A percentile compares a stretch with the other conserved stretches of the same genome.
These are phyloP conservation scores for Menura novaehollandiae DNA, from an alignment of 2,113 vertebrate species.

Conservation along the genomic window DNA sequence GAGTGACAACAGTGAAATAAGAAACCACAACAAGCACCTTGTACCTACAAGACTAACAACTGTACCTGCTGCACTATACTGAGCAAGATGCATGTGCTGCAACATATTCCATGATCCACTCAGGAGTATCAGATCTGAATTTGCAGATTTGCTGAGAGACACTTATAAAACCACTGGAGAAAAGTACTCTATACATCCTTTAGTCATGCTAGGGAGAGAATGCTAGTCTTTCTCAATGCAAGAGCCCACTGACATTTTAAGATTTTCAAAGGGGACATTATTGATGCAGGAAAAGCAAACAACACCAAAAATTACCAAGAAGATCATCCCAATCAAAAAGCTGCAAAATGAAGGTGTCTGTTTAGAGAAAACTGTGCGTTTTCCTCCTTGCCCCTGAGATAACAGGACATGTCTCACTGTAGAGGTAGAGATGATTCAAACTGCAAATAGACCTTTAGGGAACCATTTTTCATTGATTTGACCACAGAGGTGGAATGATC, in stretches of 20 bases:
- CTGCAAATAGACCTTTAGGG: neutral
- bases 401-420: neutral
- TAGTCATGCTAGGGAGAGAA: neutral
- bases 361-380: neutral
- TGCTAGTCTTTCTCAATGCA: neutral
- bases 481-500: neutral
- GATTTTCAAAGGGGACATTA: neutral
- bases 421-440: neutral
- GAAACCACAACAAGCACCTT: neutral
- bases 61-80: neutral
- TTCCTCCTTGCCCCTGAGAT: neutral
- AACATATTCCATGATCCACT: neutral
- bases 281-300: neutral
- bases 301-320: neutral
- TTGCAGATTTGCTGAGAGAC: neutral
- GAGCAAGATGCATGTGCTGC: neutral
- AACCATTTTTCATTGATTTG: neutral
- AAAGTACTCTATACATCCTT: neutral
- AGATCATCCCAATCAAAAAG: neutral
- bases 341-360: neutral
- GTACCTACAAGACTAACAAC: neutral
- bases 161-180: neutral
- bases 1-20: neutral
- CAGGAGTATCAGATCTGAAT: neutral
- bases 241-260: neutral